Evolutionary conservation across 2,888 invertebrate genomes (phyloP).

Genomic region (Acrocera orbiculus): DNA sequence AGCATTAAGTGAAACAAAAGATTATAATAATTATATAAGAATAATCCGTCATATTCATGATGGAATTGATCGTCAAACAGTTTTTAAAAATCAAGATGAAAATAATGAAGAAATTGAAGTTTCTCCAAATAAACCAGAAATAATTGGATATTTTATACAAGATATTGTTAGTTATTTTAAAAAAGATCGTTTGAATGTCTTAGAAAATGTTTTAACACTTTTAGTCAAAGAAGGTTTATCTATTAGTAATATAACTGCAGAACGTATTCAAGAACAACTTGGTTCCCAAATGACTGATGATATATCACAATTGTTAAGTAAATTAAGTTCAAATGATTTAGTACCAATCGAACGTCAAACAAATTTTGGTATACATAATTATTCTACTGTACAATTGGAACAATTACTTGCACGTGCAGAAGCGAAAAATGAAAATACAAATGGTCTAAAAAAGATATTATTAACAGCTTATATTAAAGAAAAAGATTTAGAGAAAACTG

Average conservation of each 20-base stretch:
- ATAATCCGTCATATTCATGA: constrained; percentile 39
- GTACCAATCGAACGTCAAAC: constrained; percentile 30
- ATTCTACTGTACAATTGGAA: constrained; percentile 38
- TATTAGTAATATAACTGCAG: constrained; percentile 42
- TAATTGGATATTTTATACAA: constrained; percentile 38
- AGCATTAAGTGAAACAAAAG: constrained; percentile 40
- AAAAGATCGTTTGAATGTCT: constrained; percentile 28
- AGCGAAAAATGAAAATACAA: constrained; percentile 38
- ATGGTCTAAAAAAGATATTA: constrained; percentile 42
- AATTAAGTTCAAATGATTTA: constrained; percentile 46
- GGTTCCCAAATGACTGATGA: constrained; percentile 46
- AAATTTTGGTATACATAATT: constrained; percentile 15
- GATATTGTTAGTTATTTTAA: constrained; percentile 34
- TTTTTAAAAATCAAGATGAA: constrained; percentile 9
- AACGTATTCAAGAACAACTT: constrained; percentile 43
- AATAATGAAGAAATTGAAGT: constrained; percentile 14
- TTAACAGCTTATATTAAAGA: constrained; percentile 42
- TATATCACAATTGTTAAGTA: constrained; percentile 42
- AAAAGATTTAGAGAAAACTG: constrained; percentile 41
- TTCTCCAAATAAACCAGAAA: constrained; percentile 25
- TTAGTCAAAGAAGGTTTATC: constrained; percentile 47
- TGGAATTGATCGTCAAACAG: constrained; percentile 22
- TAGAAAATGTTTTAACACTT: constrained; percentile 35
- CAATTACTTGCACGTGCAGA: constrained; percentile 36
- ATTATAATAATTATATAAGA: constrained; percentile 43